Evolutionary conservation across 2,888 invertebrate species (phyloP).

Genomic region (Sisyra terminalis): DNA sequence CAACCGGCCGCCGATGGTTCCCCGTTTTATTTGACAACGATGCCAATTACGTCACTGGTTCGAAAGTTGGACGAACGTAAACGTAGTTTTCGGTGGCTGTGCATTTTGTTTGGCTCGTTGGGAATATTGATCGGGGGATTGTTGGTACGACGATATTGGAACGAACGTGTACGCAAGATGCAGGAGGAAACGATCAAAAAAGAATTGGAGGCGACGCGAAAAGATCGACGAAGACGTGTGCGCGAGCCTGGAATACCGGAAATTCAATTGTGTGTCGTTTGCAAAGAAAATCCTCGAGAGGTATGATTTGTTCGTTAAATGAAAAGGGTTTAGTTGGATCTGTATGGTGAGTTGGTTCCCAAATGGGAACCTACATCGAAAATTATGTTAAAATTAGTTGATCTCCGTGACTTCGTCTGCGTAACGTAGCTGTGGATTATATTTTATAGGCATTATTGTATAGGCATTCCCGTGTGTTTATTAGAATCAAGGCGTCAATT

Average conservation of each 20-base stretch:
- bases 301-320: slow-evolving; percentile 22
- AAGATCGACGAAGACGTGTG: slow-evolving; percentile 44
- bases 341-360: background rate
- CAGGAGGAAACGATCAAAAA: slow-evolving; percentile 40
- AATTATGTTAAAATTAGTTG: no score
- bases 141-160: slow-evolving; percentile 31
- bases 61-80: slow-evolving; percentile 55
- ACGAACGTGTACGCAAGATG: slow-evolving; percentile 30
- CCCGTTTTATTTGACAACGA: slow-evolving; percentile 63
- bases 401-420: no score
- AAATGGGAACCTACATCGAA: no score
- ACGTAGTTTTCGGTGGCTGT: slow-evolving; percentile 45
- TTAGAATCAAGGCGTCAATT: no score
- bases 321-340: slow-evolving; percentile 3
- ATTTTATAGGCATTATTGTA: no score
- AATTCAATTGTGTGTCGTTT: slow-evolving; percentile 67
- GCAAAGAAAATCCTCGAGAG: slow-evolving; percentile 69
- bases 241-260: slow-evolving; percentile 42
- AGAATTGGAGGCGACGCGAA: slow-evolving; percentile 46
- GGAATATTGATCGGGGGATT: slow-evolving; percentile 33
- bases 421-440: no score
- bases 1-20: slow-evolving; percentile 55
- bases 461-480: no score
- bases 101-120: slow-evolving; percentile 35
- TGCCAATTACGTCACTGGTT: slow-evolving; percentile 57